phyloP scores from a whole-genome alignment of 2,888 invertebrate species.

The Xanthia togata region DNA sequence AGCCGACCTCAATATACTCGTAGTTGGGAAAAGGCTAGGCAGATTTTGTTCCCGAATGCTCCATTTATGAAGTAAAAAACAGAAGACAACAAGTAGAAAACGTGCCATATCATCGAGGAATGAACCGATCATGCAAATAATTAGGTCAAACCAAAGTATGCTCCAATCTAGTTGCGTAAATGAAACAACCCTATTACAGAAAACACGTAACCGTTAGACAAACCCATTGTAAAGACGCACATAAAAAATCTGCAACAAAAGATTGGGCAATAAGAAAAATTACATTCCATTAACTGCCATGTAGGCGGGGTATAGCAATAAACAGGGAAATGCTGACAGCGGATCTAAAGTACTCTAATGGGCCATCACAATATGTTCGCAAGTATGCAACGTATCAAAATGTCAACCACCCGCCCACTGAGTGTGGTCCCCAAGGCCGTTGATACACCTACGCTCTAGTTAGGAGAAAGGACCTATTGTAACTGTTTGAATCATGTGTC shows the following conservation, averaged over 20 bases:
- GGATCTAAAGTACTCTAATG: conserved; percentile 46
- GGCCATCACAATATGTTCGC: conserved; percentile 60
- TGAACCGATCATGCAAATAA: conserved; percentile 24
- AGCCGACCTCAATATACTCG: no score
- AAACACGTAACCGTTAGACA: conserved; percentile 31
- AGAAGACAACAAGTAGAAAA: conserved; percentile 3
- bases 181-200: conserved; percentile 31
- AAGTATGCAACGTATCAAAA: conserved; percentile 73
- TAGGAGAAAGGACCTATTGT: conserved; percentile 87
- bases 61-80: background rate
- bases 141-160: conserved; percentile 42
- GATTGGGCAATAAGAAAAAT: conserved; percentile 58
- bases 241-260: conserved; percentile 47
- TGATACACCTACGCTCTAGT: conserved; percentile 83
- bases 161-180: conserved; percentile 38
- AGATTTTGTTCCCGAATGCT: background rate
- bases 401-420: conserved; percentile 75
- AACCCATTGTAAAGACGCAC: conserved; percentile 20
- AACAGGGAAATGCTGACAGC: conserved; percentile 54
- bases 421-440: conserved; percentile 78
- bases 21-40: no score
- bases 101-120: conserved; percentile 43
- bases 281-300: conserved; percentile 38
- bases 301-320: conserved; percentile 46
- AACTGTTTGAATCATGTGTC: conserved; percentile 77